Evolutionary conservation across 1,140 invertebrate species (phyloP).

Genomic region (Zophobas morio): DNA sequence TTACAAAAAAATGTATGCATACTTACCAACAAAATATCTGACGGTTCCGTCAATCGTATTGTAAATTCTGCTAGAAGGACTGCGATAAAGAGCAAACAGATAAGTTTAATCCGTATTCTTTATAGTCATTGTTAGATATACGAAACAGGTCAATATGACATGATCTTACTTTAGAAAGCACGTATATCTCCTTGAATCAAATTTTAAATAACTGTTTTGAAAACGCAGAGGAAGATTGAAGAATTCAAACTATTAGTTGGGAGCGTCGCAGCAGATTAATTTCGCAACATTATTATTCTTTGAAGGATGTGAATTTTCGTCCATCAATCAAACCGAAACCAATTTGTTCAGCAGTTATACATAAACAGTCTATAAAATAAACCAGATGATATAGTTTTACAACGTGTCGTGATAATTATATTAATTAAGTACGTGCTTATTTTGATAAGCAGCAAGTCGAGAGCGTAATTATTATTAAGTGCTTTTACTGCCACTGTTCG

Average conservation of each 20-base stretch:
- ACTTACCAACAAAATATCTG: no score
- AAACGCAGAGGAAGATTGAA: slow-evolving; percentile 20
- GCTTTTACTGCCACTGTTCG: not conserved
- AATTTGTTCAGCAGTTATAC: not conserved
- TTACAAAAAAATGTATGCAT: no score
- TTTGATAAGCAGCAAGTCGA: not conserved
- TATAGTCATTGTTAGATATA: not conserved
- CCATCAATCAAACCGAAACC: slow-evolving; percentile 11
- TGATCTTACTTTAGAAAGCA: slow-evolving; percentile 14
- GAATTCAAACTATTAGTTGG: slow-evolving; percentile 36
- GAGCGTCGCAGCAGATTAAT: slow-evolving; percentile 25
- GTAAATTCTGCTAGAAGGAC: no score
- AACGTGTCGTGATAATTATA: not conserved
- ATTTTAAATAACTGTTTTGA: slow-evolving; percentile 32
- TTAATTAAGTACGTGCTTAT: not conserved
- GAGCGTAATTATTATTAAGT: not conserved
- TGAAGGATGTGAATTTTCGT: not conserved
- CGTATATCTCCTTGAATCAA: slow-evolving; percentile 16
- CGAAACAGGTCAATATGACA: slow-evolving; percentile 11
- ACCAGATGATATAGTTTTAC: not conserved
- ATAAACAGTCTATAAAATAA: not conserved
- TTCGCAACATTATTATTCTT: slow-evolving; percentile 26
- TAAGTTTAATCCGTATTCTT: not conserved
- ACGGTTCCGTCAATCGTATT: no score
- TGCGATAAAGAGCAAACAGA: not conserved